Evolutionary conservation across 2,113 vertebrate genomes (phyloP).

Genomic region (Pipa parva): DNA sequence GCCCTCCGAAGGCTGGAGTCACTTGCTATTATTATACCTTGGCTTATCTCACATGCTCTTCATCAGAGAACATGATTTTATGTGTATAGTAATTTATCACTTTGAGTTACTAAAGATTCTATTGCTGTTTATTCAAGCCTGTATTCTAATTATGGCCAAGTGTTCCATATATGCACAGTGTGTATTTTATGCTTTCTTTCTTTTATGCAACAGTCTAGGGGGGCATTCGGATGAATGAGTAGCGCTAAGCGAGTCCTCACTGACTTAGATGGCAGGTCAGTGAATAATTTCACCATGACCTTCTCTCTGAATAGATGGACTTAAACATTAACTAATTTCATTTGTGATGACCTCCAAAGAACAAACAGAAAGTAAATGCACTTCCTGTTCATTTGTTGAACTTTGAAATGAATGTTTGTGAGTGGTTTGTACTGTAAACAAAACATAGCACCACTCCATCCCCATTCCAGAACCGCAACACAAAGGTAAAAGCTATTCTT

Average conservation of each 20-base stretch:
- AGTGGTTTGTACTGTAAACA: not conserved
- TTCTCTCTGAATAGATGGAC: constrained; percentile 19
- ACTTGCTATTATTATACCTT: no score
- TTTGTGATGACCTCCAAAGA: constrained; percentile 23
- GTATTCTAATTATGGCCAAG: constrained; percentile 4
- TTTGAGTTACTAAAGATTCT: not conserved
- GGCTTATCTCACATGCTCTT: no score
- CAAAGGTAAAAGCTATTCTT: not conserved
- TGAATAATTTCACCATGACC: constrained; percentile 18
- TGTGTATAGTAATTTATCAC: not conserved
- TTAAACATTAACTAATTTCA: constrained; percentile 34
- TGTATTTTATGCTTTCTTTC: not conserved
- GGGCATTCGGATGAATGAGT: constrained; percentile 16
- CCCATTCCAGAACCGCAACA: not conserved
- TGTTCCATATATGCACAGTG: constrained; percentile 12
- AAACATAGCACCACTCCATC: not conserved
- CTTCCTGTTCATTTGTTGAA: not conserved
- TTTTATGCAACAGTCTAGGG: constrained; percentile 4
- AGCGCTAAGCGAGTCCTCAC: constrained; percentile 8
- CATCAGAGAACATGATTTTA: constrained; percentile 1
- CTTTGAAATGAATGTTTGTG: not conserved
- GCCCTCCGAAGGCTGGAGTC: no score
- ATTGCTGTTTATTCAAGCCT: constrained; percentile 15
- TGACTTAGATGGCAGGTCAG: constrained; percentile 16
- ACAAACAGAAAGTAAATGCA: not conserved